Evolutionary conservation across 2,888 invertebrate genomes (phyloP), one percentile per base, ranked within the genome.

Genomic region (Isoperla grammatica): DNA sequence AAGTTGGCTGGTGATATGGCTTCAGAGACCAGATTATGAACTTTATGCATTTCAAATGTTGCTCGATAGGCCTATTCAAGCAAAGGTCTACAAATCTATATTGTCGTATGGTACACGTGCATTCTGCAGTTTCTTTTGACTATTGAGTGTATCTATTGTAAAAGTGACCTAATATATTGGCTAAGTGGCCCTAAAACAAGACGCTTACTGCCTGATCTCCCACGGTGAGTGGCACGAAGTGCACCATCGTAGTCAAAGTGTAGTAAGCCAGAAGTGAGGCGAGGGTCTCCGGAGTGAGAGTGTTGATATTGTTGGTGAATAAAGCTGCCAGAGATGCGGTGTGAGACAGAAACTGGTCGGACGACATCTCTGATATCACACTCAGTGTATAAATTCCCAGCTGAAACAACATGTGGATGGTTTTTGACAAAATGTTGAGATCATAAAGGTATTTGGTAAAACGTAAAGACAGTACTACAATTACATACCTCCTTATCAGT

Each of bases 271-370:
- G 67, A 63, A 78, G 76, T 55, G 75, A 74, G 56, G 74, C 74
- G 56, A 78, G 65, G 59, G 72, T 70, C 48, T 77, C 78, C 57
- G 82, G 72, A 56, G 77, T 80, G 63, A 76, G 75, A 13, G 75
- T 75, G 67, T 84, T 79, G 29, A 80, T 71, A 78, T 70, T 78
- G 2, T 80, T 74, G 64, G 69, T 71, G 64, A 82, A 78, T 66
- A 83, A 71, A 63, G 73, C 70, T 48, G 79, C 74, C 59, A 87
- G 77, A 1, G 83, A 76, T 58, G 79, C 78, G 58, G 83, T 79
- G 70, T 88, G 85, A n/a, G 80, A 78, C 50, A 83, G 76, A 69
- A 88, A 84, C 63, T 85, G 83, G 65, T 85, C 83, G 39, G 85
- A 81, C 5, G 88, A 84, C 12, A 83, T 77, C 69, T 87, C 85